These are phyloP conservation scores for Danio jaintianensis DNA, from an alignment of 2,797 vertebrate genomes.

Conservation along the genomic window DNA sequence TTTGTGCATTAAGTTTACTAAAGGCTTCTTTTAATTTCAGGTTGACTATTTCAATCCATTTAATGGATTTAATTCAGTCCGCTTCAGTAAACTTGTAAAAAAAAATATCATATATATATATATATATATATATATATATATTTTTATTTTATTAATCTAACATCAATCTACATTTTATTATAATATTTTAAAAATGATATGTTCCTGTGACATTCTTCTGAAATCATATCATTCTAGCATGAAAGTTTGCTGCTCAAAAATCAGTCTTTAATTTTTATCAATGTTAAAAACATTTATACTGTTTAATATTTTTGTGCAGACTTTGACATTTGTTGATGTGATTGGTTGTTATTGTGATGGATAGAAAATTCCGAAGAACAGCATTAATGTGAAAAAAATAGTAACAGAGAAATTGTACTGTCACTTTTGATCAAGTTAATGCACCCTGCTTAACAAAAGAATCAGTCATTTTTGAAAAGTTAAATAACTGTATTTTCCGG, in stretches of 20 bases:
- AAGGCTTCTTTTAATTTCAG: background rate
- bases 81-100: too few species aligned
- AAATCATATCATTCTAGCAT: background rate
- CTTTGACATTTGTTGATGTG: fast-evolving
- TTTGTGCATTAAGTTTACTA: background rate
- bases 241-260: background rate
- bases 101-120: too few species aligned
- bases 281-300: background rate
- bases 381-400: too few species aligned
- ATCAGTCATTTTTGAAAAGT: conserved; percentile 26
- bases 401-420: too few species aligned
- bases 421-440: background rate
- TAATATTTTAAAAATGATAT: too few species aligned
- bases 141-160: too few species aligned
- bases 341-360: too few species aligned
- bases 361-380: too few species aligned
- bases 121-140: too few species aligned
- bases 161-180: too few species aligned
- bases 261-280: background rate
- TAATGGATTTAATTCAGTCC: too few species aligned
- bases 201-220: background rate
- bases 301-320: background rate
- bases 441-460: background rate
- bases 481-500: background rate
- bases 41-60: too few species aligned